Base-by-base conservation (phyloP, 2,113 vertebrate genomes). In the Anarhynchus alexandrinus region DNA sequence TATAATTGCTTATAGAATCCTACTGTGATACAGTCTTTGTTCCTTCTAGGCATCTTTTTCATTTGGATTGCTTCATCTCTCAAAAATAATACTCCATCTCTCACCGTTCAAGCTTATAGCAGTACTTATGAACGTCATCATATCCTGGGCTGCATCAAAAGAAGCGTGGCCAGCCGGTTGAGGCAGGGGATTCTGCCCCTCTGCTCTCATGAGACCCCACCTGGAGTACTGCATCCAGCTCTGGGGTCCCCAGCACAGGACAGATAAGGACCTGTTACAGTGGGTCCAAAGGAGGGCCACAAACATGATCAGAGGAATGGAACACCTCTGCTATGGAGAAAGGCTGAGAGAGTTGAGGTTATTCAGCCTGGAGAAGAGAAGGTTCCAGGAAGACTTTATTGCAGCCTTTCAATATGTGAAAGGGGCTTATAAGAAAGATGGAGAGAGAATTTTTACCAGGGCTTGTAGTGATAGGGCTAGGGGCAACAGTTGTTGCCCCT, bases 161-260 rank as follows among this genome's bases (percentile, higher is more conserved):
- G 17, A 21, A 29, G 40, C 0, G 0, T 52, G 23, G 6, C 10
- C 65, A 78, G 32, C n/a, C 42, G 69, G 17, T 11, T 0, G 0
- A 66, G 21, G 42, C 19, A 69, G 32, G 5, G 23, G 10, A 40
- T 87, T 69, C 13, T 58, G 1, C 3, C 16, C 10, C 17, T 66
- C 27, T 4, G 0, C 5, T 72, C 21, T 66, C 10, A 5, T 45
- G 42, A 89, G 47, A 74, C 3, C 8, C 17, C 54, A 40, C 5
- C 70, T 65, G 43, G 15, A 73, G 15, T 22, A 16, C 34, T 57
- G 23, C 12, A 1, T 80, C 23, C 66, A 71, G 17, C 36, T 40
- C 52, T 80, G 34, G 47, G 6, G 10, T 27, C 22, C 11, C 29
- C 30, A 74, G 36, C 26, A 21, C 13, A 47, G 7, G 19, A 27